These are phyloP conservation scores for Neelides sp. DNA, from an alignment of 1,140 invertebrate genomes.

Conservation along the genomic window DNA sequence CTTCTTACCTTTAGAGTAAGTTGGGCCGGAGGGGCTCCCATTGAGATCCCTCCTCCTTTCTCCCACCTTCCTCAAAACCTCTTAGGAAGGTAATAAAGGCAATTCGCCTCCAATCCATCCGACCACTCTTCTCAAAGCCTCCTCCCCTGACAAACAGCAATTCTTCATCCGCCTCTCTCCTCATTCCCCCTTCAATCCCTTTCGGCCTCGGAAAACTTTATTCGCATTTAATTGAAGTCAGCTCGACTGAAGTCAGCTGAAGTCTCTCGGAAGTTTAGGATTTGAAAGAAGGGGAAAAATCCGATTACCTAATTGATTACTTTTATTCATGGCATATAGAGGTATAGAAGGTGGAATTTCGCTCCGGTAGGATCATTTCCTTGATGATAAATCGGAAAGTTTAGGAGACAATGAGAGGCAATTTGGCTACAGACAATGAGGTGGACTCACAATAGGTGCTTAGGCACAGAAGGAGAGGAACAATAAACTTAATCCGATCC, in stretches of 20 bases:
- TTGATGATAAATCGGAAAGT: conserved; percentile 1
- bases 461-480: background rate
- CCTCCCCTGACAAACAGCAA: background rate
- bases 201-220: too few species aligned
- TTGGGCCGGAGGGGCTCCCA: too few species aligned
- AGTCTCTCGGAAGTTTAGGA: too few species aligned
- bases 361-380: too few species aligned
- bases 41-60: background rate
- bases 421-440: conserved; percentile 10
- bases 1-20: conserved; percentile 19
- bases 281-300: too few species aligned
- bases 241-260: too few species aligned
- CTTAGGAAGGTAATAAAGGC: conserved; percentile 20
- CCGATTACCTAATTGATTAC: too few species aligned
- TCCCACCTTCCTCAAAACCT: conserved; percentile 13
- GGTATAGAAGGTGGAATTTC: too few species aligned
- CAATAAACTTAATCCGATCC: conserved; percentile 12
- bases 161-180: too few species aligned
- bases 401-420: conserved; percentile 6
- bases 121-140: conserved; percentile 2
- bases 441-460: conserved; percentile 5
- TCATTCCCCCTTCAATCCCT: too few species aligned
- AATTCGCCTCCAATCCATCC: background rate
- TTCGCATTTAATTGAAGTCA: too few species aligned
- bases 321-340: too few species aligned